Conservation (phyloP, 1,140 invertebrate genomes). For the Ips nitidus region DNA sequence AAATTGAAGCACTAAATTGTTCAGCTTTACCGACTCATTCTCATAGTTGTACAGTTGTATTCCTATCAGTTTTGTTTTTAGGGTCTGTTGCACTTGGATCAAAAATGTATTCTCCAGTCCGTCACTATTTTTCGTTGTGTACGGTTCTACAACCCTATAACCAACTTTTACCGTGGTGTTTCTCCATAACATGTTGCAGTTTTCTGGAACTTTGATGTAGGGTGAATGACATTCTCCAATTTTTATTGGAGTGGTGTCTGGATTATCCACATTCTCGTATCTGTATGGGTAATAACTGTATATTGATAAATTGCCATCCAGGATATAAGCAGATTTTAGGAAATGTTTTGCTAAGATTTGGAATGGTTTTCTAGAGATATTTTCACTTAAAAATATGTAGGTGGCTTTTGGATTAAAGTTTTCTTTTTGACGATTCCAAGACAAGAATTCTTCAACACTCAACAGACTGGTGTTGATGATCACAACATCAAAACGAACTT, state of each 20-base stretch:
- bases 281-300: conserved; percentile 19
- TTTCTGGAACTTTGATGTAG: no score
- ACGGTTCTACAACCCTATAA: conserved; percentile 7
- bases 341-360: conserved; percentile 14
- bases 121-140: background rate
- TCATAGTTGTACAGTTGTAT: no score
- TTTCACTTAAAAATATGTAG: conserved; percentile 10
- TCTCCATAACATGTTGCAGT: conserved; percentile 15
- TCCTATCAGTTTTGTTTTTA: no score
- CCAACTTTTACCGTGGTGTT: conserved; percentile 22
- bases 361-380: background rate
- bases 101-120: conserved; percentile 25
- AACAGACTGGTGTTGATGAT: background rate
- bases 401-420: conserved; percentile 15
- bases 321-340: background rate
- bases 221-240: conserved; percentile 9
- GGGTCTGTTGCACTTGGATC: background rate
- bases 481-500: background rate
- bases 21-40: no score
- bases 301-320: conserved; percentile 9
- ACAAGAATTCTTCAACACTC: background rate
- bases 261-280: conserved; percentile 18
- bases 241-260: conserved; percentile 9
- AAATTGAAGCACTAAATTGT: no score
- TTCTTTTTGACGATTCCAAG: conserved; percentile 1